Evolutionary conservation across 37 sponge, comb jelly and placozoan species (phyloP).

Genomic region (Diacarnus erythraeanus): DNA sequence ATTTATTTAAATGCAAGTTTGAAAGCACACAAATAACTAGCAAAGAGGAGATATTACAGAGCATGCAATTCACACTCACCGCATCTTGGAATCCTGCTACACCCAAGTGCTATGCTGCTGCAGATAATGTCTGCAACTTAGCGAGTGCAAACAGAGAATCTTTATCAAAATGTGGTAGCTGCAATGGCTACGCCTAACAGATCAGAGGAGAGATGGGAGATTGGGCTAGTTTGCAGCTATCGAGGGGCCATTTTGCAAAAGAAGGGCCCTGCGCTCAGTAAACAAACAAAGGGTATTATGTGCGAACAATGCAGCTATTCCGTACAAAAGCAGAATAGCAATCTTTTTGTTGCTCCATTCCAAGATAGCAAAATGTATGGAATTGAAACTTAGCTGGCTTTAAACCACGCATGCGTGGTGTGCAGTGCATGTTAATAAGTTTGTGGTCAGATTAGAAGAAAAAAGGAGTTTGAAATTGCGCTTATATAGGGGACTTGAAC

Average conservation of each 20-base stretch:
- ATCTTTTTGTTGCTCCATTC: not conserved
- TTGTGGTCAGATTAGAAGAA: no score
- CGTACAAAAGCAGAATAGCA: slow-evolving; percentile 14
- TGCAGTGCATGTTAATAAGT: no score
- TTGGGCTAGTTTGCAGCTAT: not conserved
- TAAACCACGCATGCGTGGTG: no score
- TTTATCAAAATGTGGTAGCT: not conserved
- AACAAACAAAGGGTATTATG: slow-evolving; percentile 35
- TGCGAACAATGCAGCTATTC: slow-evolving; percentile 21
- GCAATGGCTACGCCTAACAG: not conserved
- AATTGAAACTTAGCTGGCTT: no score
- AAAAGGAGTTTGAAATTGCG: no score
- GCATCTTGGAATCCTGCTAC: slow-evolving; percentile 44
- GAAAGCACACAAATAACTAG: no score
- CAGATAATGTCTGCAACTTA: slow-evolving; percentile 23
- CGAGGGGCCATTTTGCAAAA: slow-evolving; percentile 36
- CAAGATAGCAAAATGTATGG: no score
- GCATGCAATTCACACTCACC: not conserved
- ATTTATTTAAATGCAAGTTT: no score
- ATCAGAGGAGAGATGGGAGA: not conserved
- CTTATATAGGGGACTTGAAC: no score
- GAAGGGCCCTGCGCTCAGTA: slow-evolving; percentile 34
- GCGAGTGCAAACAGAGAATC: slow-evolving; percentile 48
- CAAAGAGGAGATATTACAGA: not conserved
- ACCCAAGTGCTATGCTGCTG: slow-evolving; percentile 20